phyloP scores from a whole-genome alignment of 2,797 vertebrate species.

The Clarias fuscus region DNA sequence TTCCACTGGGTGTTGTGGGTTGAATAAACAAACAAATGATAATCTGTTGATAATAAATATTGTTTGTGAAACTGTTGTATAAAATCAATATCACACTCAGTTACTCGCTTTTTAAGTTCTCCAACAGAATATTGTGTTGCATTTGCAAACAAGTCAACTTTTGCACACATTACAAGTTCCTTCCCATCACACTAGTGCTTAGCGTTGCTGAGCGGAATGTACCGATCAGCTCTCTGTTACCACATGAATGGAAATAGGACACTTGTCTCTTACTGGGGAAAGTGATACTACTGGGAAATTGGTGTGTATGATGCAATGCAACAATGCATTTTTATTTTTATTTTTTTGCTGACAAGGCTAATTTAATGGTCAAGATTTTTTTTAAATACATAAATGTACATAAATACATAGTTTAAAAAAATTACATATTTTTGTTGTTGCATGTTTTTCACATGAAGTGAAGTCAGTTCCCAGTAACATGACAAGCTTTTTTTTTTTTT shows the following conservation, averaged over 20 bases:
- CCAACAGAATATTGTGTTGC: not conserved
- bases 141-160: not conserved
- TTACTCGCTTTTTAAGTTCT: not conserved
- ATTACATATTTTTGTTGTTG: not conserved
- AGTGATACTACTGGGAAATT: not conserved
- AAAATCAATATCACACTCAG: no score
- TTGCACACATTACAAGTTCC: not conserved
- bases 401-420: not conserved
- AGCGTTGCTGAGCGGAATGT: not conserved
- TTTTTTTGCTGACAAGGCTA: not conserved
- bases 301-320: not conserved
- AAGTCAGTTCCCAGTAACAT: not conserved
- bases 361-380: not conserved
- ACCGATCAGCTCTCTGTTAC: slow-evolving; percentile 16
- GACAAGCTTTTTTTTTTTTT: not conserved
- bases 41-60: no score
- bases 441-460: no score
- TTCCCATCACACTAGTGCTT: not conserved
- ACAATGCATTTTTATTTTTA: not conserved
- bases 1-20: no score
- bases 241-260: slow-evolving; percentile 37
- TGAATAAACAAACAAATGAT: no score
- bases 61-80: no score
- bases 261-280: not conserved
- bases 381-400: no score